A percentile compares a stretch with the other conserved stretches of the same genome.
phyloP scores from a whole-genome alignment of 2,797 vertebrate genomes.

The Denticeps clupeoides region DNA sequence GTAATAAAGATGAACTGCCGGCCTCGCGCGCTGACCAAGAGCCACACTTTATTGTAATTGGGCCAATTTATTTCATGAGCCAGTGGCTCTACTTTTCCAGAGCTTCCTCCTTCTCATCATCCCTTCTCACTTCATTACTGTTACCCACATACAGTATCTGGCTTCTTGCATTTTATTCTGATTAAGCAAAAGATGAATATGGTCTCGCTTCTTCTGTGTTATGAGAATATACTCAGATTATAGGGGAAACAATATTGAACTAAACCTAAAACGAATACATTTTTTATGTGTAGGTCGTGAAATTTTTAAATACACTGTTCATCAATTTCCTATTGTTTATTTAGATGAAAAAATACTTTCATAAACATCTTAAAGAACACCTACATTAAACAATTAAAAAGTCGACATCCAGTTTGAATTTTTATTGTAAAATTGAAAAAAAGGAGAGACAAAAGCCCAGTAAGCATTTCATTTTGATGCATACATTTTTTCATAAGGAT shows the following conservation, averaged over 20 bases:
- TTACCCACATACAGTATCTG: slow-evolving; percentile 29
- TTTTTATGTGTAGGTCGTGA: too few relatives aligned
- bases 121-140: slow-evolving; percentile 16
- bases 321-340: too few relatives aligned
- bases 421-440: slow-evolving; percentile 85
- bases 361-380: too few relatives aligned
- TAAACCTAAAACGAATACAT: too few relatives aligned
- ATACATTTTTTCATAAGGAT: slow-evolving; percentile 52
- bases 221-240: too few relatives aligned
- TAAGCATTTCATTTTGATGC: slow-evolving; percentile 69
- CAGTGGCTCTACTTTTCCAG: slow-evolving; percentile 50
- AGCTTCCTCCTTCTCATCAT: slow-evolving; percentile 20
- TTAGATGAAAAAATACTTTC: too few relatives aligned
- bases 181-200: too few relatives aligned
- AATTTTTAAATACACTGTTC: too few relatives aligned
- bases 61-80: slow-evolving; percentile 73
- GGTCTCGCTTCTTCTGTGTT: slow-evolving; percentile 13
- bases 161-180: slow-evolving; percentile 7
- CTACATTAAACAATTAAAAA: slow-evolving; percentile 13
- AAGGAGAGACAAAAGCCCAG: slow-evolving; percentile 73
- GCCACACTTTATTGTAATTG: slow-evolving; percentile 78
- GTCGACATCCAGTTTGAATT: slow-evolving; percentile 56
- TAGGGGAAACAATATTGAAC: too few relatives aligned
- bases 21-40: slow-evolving; percentile 64
- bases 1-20: slow-evolving; percentile 79